phyloP scores from a whole-genome alignment of 35 echinoderm and acorn worm species.

The Lytechinus pictus region DNA sequence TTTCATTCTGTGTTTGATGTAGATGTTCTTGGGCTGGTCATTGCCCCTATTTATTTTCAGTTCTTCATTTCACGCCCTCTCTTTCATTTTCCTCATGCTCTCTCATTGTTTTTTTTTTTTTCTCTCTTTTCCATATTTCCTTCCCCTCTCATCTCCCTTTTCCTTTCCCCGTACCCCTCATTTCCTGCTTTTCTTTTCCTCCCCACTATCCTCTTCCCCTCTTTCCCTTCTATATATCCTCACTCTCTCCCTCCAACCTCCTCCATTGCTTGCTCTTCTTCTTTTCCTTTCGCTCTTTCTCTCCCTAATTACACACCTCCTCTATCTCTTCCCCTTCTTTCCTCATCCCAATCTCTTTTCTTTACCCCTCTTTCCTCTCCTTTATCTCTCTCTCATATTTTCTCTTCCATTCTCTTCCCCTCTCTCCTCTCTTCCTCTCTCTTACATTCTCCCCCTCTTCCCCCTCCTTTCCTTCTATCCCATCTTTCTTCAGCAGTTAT shows the following conservation, averaged over 20 bases:
- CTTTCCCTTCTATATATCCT: background rate
- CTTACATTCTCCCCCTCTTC: background rate
- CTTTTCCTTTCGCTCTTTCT: background rate
- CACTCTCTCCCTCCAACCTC: background rate
- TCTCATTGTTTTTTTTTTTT: no score
- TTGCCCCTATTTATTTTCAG: background rate
- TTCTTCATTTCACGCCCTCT: background rate
- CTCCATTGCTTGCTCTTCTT: background rate
- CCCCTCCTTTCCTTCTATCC: background rate
- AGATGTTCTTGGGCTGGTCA: background rate
- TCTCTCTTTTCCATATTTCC: background rate
- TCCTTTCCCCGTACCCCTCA: background rate
- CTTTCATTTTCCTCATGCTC: background rate
- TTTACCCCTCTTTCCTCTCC: background rate
- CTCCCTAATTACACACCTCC: background rate
- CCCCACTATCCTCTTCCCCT: background rate
- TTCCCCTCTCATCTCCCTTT: background rate
- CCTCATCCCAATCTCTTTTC: background rate
- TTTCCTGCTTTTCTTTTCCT: background rate
- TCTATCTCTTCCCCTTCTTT: background rate
- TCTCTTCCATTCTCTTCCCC: background rate
- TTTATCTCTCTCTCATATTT: background rate
- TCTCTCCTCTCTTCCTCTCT: background rate
- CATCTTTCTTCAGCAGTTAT: background rate
- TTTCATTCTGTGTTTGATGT: background rate